phyloP scores from a whole-genome alignment of 2,113 vertebrate genomes.

The Pterocles burchelli region DNA sequence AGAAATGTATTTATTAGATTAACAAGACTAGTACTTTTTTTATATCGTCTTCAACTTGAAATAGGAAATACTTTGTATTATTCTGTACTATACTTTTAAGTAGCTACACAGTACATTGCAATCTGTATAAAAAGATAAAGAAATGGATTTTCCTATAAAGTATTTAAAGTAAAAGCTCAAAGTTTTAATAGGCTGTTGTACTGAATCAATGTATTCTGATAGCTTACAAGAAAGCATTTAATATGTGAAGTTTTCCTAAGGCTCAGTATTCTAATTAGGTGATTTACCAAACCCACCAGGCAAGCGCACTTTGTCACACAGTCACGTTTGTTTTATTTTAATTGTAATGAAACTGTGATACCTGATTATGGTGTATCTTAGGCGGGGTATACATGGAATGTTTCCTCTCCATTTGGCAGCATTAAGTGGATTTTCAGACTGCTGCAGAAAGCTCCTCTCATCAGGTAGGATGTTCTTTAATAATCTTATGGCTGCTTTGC shows the following conservation, averaged over 20 bases:
- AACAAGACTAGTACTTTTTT: neutral
- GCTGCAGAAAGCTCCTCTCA: slow-evolving; percentile 96
- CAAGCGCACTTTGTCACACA: neutral
- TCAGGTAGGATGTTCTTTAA: slow-evolving; percentile 81
- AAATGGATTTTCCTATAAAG: neutral
- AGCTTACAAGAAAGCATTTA: neutral
- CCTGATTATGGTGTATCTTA: slow-evolving; percentile 77
- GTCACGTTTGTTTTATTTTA: slow-evolving; percentile 51
- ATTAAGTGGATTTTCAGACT: slow-evolving; percentile 98
- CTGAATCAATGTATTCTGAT: neutral
- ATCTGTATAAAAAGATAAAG: neutral
- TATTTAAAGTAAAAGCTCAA: neutral
- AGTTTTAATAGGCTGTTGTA: neutral
- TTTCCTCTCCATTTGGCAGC: slow-evolving; percentile 98
- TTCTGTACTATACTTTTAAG: neutral
- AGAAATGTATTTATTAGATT: neutral
- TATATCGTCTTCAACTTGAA: neutral
- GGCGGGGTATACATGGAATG: slow-evolving; percentile 97
- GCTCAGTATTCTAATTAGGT: neutral
- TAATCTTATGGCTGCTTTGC: neutral
- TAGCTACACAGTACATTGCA: neutral
- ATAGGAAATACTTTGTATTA: neutral
- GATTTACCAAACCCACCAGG: neutral
- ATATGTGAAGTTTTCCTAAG: neutral
- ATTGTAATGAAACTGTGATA: slow-evolving; percentile 63